Percentiles rank a stretch among this genome's conserved stretches.
phyloP scores from a whole-genome alignment of 2,113 vertebrate genomes.

The Cygnus buccinator region DNA sequence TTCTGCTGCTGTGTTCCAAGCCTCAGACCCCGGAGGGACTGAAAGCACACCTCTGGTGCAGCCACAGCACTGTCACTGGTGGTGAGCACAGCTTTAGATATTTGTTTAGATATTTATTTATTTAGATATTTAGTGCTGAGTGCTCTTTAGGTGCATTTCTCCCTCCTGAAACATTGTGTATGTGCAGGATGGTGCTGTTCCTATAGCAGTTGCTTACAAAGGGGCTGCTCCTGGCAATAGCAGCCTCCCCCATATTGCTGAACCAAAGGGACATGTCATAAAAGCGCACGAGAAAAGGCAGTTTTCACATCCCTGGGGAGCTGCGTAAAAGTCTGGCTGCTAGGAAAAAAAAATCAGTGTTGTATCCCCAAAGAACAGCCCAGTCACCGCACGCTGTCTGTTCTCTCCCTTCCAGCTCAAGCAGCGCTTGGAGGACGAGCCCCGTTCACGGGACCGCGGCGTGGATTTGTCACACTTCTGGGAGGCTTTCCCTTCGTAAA shows the following conservation, averaged over 20 bases:
- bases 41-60: background rate
- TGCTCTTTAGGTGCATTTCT: background rate
- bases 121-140: background rate
- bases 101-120: background rate
- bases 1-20: background rate
- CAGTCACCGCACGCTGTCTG: rapidly evolving
- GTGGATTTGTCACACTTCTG: slow-evolving; percentile 19
- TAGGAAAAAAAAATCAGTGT: background rate
- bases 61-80: background rate
- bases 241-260: background rate
- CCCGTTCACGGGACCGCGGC: background rate
- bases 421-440: background rate
- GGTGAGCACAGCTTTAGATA: rapidly evolving
- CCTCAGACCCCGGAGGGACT: background rate
- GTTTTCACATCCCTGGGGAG: background rate
- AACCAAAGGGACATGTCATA: background rate
- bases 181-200: background rate
- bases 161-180: background rate
- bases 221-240: rapidly evolving
- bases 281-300: background rate
- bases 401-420: background rate
- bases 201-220: background rate
- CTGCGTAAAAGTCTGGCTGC: background rate
- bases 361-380: background rate
- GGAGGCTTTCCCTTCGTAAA: background rate